These are phyloP conservation scores for Addax nasomaculatus DNA, from an alignment of 2,113 vertebrate genomes.

Conservation along the genomic window DNA sequence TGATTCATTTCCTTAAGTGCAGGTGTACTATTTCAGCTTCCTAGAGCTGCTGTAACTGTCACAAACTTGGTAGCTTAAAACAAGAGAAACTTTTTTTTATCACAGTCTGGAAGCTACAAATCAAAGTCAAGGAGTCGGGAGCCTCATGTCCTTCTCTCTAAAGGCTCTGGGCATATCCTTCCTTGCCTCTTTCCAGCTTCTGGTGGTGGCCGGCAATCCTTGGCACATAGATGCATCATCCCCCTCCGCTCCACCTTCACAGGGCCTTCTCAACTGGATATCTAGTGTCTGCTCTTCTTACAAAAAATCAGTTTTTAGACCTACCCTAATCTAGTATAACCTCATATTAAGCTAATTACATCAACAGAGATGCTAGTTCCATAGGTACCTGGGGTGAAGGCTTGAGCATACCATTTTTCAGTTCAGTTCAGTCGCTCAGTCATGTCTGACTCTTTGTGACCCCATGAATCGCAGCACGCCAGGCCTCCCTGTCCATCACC, in stretches of 20 bases:
- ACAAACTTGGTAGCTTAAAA: background rate
- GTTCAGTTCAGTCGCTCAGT: too few species aligned
- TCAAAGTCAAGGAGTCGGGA: background rate
- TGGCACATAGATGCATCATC: fast-evolving
- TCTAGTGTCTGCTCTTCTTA: background rate
- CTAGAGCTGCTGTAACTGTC: background rate
- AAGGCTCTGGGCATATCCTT: background rate
- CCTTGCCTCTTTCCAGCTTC: background rate
- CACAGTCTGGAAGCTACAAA: background rate
- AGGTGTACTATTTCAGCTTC: background rate
- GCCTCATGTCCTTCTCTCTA: background rate
- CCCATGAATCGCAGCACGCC: too few species aligned
- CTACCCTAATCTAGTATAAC: background rate
- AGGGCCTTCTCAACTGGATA: too few species aligned
- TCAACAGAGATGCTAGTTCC: background rate
- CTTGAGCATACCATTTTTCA: background rate
- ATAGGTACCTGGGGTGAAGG: background rate
- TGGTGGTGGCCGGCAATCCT: too few species aligned
- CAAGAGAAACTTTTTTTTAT: background rate
- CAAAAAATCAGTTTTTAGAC: background rate
- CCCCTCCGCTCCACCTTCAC: background rate
- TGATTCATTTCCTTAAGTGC: background rate
- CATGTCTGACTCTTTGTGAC: fast-evolving
- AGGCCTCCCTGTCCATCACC: too few species aligned
- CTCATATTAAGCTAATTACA: background rate